A percentile compares a stretch with the other conserved stretches of the same genome.
Conservation (phyloP, 2,888 invertebrate species). For the Subacronicta megacephala region DNA sequence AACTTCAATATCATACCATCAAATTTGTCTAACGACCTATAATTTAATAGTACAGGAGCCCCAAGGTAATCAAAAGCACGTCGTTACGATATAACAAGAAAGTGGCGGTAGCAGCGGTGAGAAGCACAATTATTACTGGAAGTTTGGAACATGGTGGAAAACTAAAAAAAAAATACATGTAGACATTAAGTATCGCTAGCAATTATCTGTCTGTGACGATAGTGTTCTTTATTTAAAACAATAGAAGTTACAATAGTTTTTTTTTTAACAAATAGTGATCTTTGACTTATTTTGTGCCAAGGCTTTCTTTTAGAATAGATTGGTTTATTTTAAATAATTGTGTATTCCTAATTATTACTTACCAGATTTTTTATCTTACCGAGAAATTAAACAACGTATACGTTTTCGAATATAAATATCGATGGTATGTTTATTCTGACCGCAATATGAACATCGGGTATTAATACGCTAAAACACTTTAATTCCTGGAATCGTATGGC, state of each 20-base stretch:
- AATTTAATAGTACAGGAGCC: constrained; percentile 47
- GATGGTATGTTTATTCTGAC: neutral
- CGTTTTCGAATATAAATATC: neutral
- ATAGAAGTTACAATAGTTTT: too few relatives aligned
- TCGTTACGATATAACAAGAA: constrained; percentile 54
- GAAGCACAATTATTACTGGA: constrained; percentile 78
- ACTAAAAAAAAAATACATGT: constrained; percentile 79
- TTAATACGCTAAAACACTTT: constrained; percentile 21
- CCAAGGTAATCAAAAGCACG: constrained; percentile 60
- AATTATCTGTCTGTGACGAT: constrained; percentile 45
- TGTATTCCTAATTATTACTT: too few relatives aligned
- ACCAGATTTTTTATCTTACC: neutral
- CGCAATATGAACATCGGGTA: neutral
- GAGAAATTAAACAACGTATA: too few relatives aligned
- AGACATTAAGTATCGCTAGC: constrained; percentile 71
- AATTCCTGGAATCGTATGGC: constrained; percentile 30
- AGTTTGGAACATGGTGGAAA: constrained; percentile 70
- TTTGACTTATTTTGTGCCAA: constrained; percentile 2
- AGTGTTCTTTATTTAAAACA: constrained; percentile 16
- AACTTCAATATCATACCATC: constrained; percentile 49
- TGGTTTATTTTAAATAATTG: too few relatives aligned
- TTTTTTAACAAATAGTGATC: too few relatives aligned
- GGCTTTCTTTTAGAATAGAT: neutral
- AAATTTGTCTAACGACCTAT: constrained; percentile 51
- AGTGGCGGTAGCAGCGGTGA: constrained; percentile 63